Conservation (phyloP, 2,113 vertebrate genomes). For the Cynoglossus semilaevis region DNA sequence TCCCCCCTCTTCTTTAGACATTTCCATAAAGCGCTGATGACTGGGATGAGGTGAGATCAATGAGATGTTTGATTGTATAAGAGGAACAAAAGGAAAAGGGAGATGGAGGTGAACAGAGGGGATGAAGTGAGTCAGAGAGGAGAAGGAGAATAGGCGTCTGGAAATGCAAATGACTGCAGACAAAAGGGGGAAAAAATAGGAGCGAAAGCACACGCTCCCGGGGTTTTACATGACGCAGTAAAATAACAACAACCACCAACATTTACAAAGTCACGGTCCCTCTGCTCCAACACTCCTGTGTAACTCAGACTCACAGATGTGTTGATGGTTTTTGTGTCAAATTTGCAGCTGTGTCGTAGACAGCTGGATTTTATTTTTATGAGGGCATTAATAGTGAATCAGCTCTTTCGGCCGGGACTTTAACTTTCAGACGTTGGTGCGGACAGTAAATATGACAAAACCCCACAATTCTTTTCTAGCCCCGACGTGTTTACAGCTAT, state of each 20-base stretch:
- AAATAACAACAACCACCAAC: neutral
- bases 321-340: conserved; percentile 10
- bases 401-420: neutral
- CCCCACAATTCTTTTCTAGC: too few species aligned
- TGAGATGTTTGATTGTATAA: conserved; percentile 26
- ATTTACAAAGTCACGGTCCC: neutral
- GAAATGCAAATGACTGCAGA: conserved; percentile 45
- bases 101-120: conserved; percentile 2
- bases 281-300: neutral
- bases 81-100: conserved; percentile 25
- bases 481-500: neutral
- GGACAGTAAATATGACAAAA: conserved; percentile 7
- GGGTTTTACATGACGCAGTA: neutral
- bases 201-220: neutral
- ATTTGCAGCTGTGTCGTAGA: neutral
- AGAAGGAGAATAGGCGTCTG: neutral
- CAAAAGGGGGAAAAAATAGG: neutral
- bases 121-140: neutral
- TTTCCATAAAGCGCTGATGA: conserved; percentile 10
- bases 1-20: conserved; percentile 10
- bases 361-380: conserved; percentile 8
- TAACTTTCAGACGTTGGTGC: neutral
- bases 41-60: neutral
- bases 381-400: conserved; percentile 6
- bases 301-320: neutral